A percentile compares a stretch with the other conserved stretches of the same genome.
Evolutionary conservation across 2,888 invertebrate species (phyloP).

Genomic region (Hirtodrosophila histrioides): DNA sequence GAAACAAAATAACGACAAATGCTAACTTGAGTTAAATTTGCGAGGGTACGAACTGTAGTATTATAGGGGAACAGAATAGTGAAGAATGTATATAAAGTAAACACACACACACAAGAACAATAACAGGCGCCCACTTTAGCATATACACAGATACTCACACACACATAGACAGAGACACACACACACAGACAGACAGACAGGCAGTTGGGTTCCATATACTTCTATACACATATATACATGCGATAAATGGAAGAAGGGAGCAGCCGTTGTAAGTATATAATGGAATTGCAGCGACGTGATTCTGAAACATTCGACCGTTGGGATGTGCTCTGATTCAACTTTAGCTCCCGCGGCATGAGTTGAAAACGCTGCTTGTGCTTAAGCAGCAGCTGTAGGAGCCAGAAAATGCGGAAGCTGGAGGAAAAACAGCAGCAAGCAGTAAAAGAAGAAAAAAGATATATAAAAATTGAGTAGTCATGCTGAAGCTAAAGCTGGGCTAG

Average conservation of each 20-base stretch:
- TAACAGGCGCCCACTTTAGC: constrained; percentile 20
- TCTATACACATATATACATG: background rate
- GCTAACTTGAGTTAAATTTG: constrained; percentile 59
- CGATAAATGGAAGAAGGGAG: constrained; percentile 29
- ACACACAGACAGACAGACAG: constrained; percentile 10
- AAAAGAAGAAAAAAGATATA: constrained; percentile 9
- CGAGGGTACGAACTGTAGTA: constrained; percentile 10
- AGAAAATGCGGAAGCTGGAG: too few relatives aligned
- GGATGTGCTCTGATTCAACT: constrained; percentile 84
- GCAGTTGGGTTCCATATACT: constrained; percentile 30
- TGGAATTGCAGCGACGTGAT: constrained; percentile 84
- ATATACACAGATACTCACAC: constrained; percentile 15
- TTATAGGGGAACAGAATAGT: constrained; percentile 18
- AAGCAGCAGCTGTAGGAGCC: constrained; percentile 13
- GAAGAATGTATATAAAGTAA: constrained; percentile 54
- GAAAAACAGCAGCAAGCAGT: constrained; percentile 19
- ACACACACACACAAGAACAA: constrained; percentile 36
- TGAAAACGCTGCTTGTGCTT: constrained; percentile 39
- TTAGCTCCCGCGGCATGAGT: constrained; percentile 68
- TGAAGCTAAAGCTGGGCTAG: constrained; percentile 3
- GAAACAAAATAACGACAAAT: constrained; percentile 69
- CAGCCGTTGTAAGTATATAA: constrained; percentile 76
- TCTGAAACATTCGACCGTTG: constrained; percentile 84
- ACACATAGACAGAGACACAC: constrained; percentile 9
- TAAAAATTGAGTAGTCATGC: constrained; percentile 72